A percentile compares a stretch with the other conserved stretches of the same genome.
These are phyloP conservation scores for Parthenolecanium corni DNA, from an alignment of 2,888 invertebrate species.

Conservation along the genomic window DNA sequence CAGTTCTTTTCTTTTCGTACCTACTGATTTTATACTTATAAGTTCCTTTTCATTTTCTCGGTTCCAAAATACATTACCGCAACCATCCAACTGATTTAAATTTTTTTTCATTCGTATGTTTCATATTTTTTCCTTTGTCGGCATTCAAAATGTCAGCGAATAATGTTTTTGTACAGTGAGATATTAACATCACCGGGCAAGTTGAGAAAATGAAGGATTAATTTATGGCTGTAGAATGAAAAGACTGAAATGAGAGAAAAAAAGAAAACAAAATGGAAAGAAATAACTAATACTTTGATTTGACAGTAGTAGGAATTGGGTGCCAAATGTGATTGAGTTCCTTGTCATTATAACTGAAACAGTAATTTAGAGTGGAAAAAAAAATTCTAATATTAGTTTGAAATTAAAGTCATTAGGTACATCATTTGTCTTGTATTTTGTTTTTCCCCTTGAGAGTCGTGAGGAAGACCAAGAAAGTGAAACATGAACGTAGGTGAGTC, in stretches of 20 bases:
- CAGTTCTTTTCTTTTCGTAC: no score
- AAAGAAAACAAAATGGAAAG: background rate
- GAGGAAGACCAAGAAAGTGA: no score
- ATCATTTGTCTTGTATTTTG: constrained; percentile 9
- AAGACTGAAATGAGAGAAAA: no score
- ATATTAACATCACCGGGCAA: constrained; percentile 17
- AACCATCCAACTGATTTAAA: constrained; percentile 7
- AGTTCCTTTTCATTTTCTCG: no score
- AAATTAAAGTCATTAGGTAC: constrained; percentile 25
- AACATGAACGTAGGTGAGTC: no score
- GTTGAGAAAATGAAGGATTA: constrained; percentile 23
- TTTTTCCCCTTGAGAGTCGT: background rate
- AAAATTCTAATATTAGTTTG: constrained; percentile 27
- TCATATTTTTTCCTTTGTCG: constrained; percentile 11
- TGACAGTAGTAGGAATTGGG: constrained; percentile 23
- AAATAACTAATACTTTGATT: background rate
- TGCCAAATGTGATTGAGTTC: constrained; percentile 25
- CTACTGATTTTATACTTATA: no score
- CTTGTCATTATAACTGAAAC: constrained; percentile 21
- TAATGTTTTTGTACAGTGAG: constrained; percentile 15
- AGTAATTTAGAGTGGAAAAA: constrained; percentile 10
- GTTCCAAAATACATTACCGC: no score
- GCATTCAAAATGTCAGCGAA: constrained; percentile 26
- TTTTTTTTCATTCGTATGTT: background rate
- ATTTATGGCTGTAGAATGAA: background rate